Percentiles rank a stretch among this genome's conserved stretches.
phyloP scores from a whole-genome alignment of 2,797 vertebrate species.

The Oreortyx pictus region DNA sequence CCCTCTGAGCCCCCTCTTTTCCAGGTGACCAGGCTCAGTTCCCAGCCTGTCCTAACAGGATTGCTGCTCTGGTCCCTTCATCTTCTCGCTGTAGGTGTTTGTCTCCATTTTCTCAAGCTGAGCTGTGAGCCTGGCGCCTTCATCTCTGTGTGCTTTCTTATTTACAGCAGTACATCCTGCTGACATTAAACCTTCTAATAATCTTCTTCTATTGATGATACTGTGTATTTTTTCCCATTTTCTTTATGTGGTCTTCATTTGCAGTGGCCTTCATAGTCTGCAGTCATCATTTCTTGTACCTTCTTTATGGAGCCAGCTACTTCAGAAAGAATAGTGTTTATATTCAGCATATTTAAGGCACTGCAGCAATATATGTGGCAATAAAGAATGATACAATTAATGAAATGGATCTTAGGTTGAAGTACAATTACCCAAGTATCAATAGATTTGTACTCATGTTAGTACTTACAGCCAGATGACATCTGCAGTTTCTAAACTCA shows the following conservation, averaged over 20 bases:
- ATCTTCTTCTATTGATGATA: not conserved
- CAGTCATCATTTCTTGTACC: not conserved
- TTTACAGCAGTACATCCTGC: not conserved
- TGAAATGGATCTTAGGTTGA: not conserved
- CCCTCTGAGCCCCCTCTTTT: not conserved
- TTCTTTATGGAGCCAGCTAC: not conserved
- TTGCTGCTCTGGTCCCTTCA: not conserved
- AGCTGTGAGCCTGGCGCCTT: not conserved
- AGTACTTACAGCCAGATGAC: not conserved
- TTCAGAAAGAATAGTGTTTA: not conserved
- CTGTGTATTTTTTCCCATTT: not conserved
- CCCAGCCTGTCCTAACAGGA: not conserved
- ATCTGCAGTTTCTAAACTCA: not conserved
- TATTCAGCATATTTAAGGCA: not conserved
- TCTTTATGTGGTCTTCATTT: not conserved
- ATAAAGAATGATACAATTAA: not conserved
- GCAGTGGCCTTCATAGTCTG: not conserved
- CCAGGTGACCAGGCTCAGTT: not conserved
- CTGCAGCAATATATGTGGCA: not conserved
- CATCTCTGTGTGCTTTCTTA: not conserved
- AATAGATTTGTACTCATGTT: not conserved
- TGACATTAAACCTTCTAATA: not conserved
- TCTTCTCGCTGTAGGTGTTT: not conserved
- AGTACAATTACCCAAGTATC: not conserved
- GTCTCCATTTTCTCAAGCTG: not conserved